Evolutionary conservation across 2,797 vertebrate species (phyloP), one percentile per base, ranked within the genome.

Genomic region (Benthosema pterotum): DNA sequence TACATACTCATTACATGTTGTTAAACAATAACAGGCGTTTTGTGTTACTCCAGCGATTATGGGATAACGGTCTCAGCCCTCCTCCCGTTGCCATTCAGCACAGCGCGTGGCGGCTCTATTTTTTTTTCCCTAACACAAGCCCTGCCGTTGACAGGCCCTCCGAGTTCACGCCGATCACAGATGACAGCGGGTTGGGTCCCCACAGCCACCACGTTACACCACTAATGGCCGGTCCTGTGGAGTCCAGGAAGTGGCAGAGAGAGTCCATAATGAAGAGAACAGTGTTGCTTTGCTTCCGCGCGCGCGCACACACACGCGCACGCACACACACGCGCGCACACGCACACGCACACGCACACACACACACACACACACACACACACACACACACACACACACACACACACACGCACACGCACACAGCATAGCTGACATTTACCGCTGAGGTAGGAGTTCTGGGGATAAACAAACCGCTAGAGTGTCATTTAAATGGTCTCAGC

Each of bases 21-120:
- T 38, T 38, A 38, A 38, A 11, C 32, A 38, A 38, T 43, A 4
- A 2, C 25, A 43, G 3, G 5, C 5, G 65, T 63, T n/a, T 18
- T 55, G 60, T 46, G 22, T 54, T 15, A 46, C 60, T 64, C 8
- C 61, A 69, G 46, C 58, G 18, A 50, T 69, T 72, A 72, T 78
- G 59, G 65, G 71, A 69, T 63, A 63, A 79, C 74, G 75, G 77
- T 72, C 74, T 77, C 64, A 72, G 61, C n/a, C n/a, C n/a, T n/a
- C 77, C 66, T 71, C 77, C 81, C 69, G 57, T 80, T 81, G 32
- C 32, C 2, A 9, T 83, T 81, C 80, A 69, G 42, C 58, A 60
- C 69, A 28, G 59, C 13, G 16, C 42, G 54, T 9, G 65, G 67
- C 57, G 62, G 67, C 60, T 61, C 65, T 18, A 62, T 54, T 75